A percentile compares a stretch with the other conserved stretches of the same genome.
Conservation (phyloP, 2,113 vertebrate genomes). For the Sprattus sprattus region DNA sequence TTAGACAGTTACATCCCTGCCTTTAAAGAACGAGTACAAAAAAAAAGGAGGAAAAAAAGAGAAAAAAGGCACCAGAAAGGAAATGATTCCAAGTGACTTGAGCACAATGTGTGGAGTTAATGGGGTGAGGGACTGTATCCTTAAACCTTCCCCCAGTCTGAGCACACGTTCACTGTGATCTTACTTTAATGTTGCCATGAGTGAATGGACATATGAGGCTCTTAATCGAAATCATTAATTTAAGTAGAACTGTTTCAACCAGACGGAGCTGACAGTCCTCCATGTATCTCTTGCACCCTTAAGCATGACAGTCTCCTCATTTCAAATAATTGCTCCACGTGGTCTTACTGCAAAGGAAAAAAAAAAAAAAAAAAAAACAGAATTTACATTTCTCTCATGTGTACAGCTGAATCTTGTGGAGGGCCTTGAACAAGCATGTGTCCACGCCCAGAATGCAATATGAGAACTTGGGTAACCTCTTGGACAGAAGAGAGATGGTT, state of each 20-base stretch:
- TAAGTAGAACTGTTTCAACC: conserved; percentile 11
- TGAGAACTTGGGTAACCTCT: conserved; percentile 23
- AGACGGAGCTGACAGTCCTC: conserved; percentile 19
- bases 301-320: conserved; percentile 28
- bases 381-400: conserved; percentile 5
- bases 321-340: neutral
- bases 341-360: neutral
- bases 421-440: neutral
- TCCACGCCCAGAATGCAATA: conserved; percentile 13
- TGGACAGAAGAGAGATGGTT: neutral
- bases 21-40: conserved; percentile 57
- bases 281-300: conserved; percentile 23
- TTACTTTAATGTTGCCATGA: conserved; percentile 25
- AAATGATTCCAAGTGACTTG: conserved; percentile 58
- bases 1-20: conserved; percentile 71
- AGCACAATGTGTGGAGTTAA: conserved; percentile 64
- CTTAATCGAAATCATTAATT: conserved; percentile 34
- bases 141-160: conserved; percentile 20
- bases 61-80: conserved; percentile 55
- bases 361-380: neutral
- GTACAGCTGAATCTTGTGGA: neutral
- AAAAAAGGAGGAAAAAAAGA: neutral
- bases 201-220: conserved; percentile 14
- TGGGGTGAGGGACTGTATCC: conserved; percentile 60
- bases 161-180: neutral